These are phyloP conservation scores for Trematomus bernacchii DNA, from an alignment of 2,797 vertebrate species.

Conservation along the genomic window DNA sequence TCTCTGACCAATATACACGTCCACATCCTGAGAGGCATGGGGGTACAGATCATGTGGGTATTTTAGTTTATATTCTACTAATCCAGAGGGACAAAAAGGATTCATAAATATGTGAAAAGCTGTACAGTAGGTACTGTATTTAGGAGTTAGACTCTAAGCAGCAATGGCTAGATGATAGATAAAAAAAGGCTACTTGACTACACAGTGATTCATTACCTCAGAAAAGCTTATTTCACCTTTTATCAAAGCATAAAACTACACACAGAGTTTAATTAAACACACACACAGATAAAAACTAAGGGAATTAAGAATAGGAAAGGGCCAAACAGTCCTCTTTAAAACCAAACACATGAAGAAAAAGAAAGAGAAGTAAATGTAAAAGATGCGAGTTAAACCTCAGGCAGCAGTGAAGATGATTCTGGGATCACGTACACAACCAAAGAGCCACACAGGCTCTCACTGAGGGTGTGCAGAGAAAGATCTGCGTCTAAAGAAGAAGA, in stretches of 20 bases:
- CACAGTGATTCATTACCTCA: background rate
- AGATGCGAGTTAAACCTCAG: constrained; percentile 81
- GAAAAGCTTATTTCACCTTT: background rate
- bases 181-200: background rate
- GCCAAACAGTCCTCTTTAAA: background rate
- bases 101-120: background rate
- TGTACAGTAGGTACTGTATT: background rate
- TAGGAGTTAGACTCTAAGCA: background rate
- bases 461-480: constrained; percentile 81
- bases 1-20: constrained; percentile 88
- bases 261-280: background rate
- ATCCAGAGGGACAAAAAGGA: background rate
- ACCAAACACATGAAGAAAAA: background rate
- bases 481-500: constrained; percentile 86
- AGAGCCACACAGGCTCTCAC: constrained; percentile 86
- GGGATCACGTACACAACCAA: constrained; percentile 92
- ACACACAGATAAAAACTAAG: background rate
- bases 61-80: background rate
- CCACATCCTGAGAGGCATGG: constrained; percentile 74
- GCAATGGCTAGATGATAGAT: background rate
- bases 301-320: background rate
- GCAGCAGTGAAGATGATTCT: constrained; percentile 86
- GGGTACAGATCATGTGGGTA: background rate
- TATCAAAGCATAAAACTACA: background rate
- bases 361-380: background rate